phyloP scores from a whole-genome alignment of 2,797 vertebrate genomes.

The Crocodylus rhombifer region DNA sequence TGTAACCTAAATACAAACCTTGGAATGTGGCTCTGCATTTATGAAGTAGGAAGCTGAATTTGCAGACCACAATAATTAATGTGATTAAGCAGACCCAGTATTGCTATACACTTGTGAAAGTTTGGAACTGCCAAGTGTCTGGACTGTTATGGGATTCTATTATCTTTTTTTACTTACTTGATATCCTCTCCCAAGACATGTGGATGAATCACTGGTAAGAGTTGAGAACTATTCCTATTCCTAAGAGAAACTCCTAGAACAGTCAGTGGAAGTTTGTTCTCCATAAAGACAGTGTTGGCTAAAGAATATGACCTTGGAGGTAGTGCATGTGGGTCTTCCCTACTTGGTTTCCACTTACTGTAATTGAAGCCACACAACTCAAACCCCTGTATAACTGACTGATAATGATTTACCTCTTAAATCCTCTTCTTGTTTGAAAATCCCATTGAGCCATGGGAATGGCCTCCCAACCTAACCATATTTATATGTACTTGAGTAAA shows the following conservation, averaged over 20 bases:
- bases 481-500: not conserved
- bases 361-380: not conserved
- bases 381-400: not conserved
- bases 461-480: not conserved
- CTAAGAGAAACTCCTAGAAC: not conserved
- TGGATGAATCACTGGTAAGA: not conserved
- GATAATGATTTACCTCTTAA: not conserved
- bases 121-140: not conserved
- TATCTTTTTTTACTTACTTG: not conserved
- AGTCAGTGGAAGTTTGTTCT: not conserved
- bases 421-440: not conserved
- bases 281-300: not conserved
- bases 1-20: not conserved
- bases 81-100: not conserved
- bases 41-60: not conserved
- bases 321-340: not conserved
- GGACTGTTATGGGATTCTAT: not conserved
- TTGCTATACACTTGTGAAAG: not conserved
- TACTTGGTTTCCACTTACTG: not conserved
- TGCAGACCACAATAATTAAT: not conserved
- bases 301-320: not conserved
- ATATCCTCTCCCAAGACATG: not conserved
- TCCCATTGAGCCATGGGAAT: not conserved
- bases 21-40: not conserved
- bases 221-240: not conserved